These are phyloP conservation scores for Ichneumon xanthorius DNA, from an alignment of 2,888 invertebrate species.

Conservation along the genomic window DNA sequence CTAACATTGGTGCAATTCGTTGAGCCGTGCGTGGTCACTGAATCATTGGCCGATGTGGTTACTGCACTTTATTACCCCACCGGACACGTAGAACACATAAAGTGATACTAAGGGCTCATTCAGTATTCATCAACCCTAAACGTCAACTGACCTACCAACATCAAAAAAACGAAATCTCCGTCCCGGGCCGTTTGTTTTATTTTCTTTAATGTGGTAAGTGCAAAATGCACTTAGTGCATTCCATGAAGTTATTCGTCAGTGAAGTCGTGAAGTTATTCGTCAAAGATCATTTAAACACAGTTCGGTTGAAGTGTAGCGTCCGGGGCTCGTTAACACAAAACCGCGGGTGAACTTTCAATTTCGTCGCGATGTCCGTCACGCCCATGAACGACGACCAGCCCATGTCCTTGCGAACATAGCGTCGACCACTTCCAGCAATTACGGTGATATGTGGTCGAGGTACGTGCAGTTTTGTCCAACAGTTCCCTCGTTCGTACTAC, in stretches of 20 bases:
- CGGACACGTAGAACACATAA: neutral
- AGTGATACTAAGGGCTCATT: neutral
- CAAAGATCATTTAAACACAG: slow-evolving; percentile 33
- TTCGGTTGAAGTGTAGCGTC: slow-evolving; percentile 18
- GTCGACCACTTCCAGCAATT: slow-evolving; percentile 33
- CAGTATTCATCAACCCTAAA: neutral
- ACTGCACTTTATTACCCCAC: neutral
- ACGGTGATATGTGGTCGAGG: slow-evolving; percentile 11
- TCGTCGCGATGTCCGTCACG: slow-evolving; percentile 33
- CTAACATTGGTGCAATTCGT: neutral
- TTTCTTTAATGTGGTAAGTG: no score
- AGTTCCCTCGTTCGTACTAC: slow-evolving; percentile 18
- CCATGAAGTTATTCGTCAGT: neutral
- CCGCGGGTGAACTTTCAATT: slow-evolving; percentile 39
- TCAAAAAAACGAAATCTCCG: neutral
- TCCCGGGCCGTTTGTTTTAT: no score
- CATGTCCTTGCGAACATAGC: slow-evolving; percentile 12
- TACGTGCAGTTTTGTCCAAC: slow-evolving; percentile 24
- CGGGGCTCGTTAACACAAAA: slow-evolving; percentile 5
- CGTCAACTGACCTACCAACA: neutral
- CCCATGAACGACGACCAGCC: slow-evolving; percentile 20
- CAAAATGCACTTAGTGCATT: neutral
- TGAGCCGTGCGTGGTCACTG: neutral
- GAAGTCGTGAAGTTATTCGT: no score
- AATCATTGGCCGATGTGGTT: neutral